Conservation (phyloP, 1,140 invertebrate species). For the Cecropterus lyciades region DNA sequence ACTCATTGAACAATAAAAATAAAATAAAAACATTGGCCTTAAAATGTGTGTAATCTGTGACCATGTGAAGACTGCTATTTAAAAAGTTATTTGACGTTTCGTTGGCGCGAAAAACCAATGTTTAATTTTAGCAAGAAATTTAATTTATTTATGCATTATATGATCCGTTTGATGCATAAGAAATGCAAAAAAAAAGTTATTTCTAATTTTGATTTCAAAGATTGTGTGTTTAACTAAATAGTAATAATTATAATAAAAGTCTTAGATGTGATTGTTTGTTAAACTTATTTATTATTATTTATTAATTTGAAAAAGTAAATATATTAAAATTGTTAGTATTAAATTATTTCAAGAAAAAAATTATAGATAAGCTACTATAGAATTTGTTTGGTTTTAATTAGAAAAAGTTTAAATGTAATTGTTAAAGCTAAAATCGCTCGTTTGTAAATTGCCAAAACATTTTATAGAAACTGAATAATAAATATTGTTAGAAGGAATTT, state of each 20-base stretch:
- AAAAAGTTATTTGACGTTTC: constrained; percentile 2
- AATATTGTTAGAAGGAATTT: constrained; percentile 24
- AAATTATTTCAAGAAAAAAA: too few species aligned
- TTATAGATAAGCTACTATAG: too few species aligned
- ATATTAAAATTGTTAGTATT: too few species aligned
- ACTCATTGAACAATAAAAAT: constrained; percentile 34
- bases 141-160: background rate
- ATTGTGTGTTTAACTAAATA: background rate
- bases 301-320: background rate
- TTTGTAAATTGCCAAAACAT: constrained; percentile 22
- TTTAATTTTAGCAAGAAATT: background rate
- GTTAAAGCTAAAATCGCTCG: constrained; percentile 2
- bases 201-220: background rate
- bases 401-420: constrained; percentile 1
- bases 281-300: constrained; percentile 1
- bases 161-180: background rate
- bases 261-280: constrained; percentile 13
- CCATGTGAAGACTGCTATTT: constrained; percentile 22
- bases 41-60: constrained; percentile 21
- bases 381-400: too few species aligned
- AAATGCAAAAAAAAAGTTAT: background rate
- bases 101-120: background rate
- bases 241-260: background rate
- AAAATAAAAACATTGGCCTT: constrained; percentile 9
- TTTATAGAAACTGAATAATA: constrained; percentile 16